Evolutionary conservation across 2,888 invertebrate species (phyloP).

Genomic region (Phengaris alcon): DNA sequence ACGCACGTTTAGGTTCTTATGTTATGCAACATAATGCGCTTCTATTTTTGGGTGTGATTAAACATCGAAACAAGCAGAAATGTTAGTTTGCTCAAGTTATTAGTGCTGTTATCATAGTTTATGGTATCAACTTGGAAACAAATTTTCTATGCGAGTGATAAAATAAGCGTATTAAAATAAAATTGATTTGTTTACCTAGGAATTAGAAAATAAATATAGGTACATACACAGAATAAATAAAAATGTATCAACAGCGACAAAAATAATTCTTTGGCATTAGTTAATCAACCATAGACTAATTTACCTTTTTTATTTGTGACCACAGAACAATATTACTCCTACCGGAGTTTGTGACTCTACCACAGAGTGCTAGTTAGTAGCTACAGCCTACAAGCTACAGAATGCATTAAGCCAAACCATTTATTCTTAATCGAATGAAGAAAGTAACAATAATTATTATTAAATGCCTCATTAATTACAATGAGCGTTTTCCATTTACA

Average conservation of each 20-base stretch:
- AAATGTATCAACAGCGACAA: background rate
- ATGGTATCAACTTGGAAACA: background rate
- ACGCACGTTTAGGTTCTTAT: constrained; percentile 42
- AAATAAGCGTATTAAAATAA: background rate
- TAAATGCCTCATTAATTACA: too few relatives aligned
- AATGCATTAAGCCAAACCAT: too few relatives aligned
- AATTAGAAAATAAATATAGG: background rate
- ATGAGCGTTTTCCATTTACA: too few relatives aligned
- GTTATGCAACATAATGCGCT: constrained; percentile 72
- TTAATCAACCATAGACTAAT: too few relatives aligned
- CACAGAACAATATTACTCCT: too few relatives aligned
- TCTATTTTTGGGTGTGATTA: constrained; percentile 76
- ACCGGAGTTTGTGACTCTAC: too few relatives aligned
- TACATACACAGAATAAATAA: background rate
- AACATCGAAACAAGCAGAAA: constrained; percentile 47
- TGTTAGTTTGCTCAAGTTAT: constrained; percentile 33
- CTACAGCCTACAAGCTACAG: too few relatives aligned
- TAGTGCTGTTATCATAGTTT: constrained; percentile 7
- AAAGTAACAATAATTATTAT: too few relatives aligned
- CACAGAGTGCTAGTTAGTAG: too few relatives aligned
- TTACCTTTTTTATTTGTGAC: too few relatives aligned
- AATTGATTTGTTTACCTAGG: background rate
- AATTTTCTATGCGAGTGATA: background rate
- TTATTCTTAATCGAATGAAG: too few relatives aligned
- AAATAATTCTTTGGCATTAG: background rate